Conservation (phyloP, 2,113 vertebrate species). For the Empidonax traillii region DNA sequence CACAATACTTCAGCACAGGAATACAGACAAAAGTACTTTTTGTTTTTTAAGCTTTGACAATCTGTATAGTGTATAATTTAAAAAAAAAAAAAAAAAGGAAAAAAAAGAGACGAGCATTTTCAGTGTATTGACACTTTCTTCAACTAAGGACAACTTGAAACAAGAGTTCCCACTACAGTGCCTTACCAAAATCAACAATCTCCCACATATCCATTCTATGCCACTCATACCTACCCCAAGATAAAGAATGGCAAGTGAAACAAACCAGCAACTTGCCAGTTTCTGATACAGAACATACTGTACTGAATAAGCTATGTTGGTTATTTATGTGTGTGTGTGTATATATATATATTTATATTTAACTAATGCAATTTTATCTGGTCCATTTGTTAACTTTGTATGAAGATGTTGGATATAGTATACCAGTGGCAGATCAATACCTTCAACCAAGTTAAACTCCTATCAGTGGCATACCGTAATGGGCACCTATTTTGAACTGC, state of each 20-base stretch:
- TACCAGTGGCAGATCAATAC: neutral
- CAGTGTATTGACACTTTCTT: neutral
- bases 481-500: neutral
- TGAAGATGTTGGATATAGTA: neutral
- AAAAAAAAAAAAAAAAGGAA: fast-evolving
- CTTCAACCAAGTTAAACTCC: neutral
- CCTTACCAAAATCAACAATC: neutral
- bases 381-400: neutral
- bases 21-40: neutral
- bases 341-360: neutral
- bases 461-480: neutral
- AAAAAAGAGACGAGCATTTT: neutral
- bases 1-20: neutral
- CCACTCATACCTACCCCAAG: neutral
- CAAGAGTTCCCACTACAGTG: neutral
- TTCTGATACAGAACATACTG: neutral
- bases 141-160: neutral
- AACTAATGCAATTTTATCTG: neutral
- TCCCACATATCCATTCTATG: neutral
- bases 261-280: neutral
- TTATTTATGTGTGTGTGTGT: neutral
- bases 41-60: neutral
- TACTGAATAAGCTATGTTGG: neutral
- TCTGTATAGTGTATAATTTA: neutral
- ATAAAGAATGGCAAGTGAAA: neutral